These are phyloP conservation scores for Irena cyanogastra DNA, from an alignment of 2,113 vertebrate species.

Conservation along the genomic window DNA sequence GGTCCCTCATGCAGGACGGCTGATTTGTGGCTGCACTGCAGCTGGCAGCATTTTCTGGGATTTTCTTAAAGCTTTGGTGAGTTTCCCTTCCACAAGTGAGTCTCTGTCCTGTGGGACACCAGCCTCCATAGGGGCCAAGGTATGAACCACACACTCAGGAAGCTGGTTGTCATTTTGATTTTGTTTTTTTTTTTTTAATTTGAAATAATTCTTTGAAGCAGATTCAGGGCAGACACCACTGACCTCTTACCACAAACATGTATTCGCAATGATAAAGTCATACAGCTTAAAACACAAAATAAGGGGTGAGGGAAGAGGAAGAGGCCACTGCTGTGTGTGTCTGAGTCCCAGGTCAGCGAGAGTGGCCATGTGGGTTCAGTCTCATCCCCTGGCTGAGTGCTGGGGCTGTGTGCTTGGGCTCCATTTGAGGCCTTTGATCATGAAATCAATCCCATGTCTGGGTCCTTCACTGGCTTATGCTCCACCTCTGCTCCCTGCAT, in stretches of 20 bases:
- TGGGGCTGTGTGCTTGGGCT: neutral
- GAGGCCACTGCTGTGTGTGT: neutral
- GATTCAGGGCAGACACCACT: conserved; percentile 64
- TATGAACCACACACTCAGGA: conserved; percentile 48
- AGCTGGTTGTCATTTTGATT: conserved; percentile 24
- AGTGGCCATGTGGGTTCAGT: neutral
- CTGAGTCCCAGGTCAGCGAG: neutral
- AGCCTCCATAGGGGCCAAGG: conserved; percentile 61
- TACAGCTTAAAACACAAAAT: conserved; percentile 55
- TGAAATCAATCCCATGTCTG: neutral
- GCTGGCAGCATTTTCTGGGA: neutral
- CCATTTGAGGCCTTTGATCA: neutral
- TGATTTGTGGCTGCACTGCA: neutral
- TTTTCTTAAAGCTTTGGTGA: conserved; percentile 46
- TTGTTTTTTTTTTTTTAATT: conserved; percentile 43
- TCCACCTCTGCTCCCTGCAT: neutral
- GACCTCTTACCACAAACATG: conserved; percentile 54
- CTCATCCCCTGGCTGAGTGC: neutral
- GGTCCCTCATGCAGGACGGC: neutral
- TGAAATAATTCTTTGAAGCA: conserved; percentile 71
- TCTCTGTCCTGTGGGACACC: conserved; percentile 54
- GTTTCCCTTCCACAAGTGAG: conserved; percentile 38
- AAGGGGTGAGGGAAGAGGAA: conserved; percentile 4
- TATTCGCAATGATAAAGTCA: conserved; percentile 66
- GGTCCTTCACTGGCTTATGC: neutral